Evolutionary conservation across 2,113 vertebrate genomes (phyloP).

Genomic region (Opisthocomus hoazin): DNA sequence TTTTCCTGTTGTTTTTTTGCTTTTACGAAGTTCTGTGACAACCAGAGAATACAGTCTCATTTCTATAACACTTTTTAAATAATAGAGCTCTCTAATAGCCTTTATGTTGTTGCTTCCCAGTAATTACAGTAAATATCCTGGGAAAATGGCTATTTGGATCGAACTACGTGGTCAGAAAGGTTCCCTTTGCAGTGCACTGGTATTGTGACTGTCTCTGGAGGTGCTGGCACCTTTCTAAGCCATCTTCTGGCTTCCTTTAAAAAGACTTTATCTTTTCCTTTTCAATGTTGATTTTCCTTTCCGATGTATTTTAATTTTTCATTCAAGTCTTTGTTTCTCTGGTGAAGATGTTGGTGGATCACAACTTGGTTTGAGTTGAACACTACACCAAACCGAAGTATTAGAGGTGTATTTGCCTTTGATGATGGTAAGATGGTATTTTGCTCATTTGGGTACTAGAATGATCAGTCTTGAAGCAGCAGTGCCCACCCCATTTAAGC

Average conservation of each 20-base stretch:
- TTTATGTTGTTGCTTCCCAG: background rate
- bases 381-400: background rate
- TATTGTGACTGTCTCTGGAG: background rate
- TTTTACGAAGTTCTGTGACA: background rate
- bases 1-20: background rate
- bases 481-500: background rate
- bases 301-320: background rate
- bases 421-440: background rate
- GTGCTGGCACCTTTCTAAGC: background rate
- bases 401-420: background rate
- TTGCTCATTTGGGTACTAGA: background rate
- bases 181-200: background rate
- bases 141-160: background rate
- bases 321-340: background rate
- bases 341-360: background rate
- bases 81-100: background rate
- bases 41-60: background rate
- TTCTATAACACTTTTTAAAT: background rate
- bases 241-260: background rate
- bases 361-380: background rate
- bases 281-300: background rate
- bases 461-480: background rate
- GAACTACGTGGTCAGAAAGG: background rate
- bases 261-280: background rate
- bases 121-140: background rate